Evolutionary conservation across 2,797 vertebrate genomes (phyloP).

Genomic region (Falco biarmicus): DNA sequence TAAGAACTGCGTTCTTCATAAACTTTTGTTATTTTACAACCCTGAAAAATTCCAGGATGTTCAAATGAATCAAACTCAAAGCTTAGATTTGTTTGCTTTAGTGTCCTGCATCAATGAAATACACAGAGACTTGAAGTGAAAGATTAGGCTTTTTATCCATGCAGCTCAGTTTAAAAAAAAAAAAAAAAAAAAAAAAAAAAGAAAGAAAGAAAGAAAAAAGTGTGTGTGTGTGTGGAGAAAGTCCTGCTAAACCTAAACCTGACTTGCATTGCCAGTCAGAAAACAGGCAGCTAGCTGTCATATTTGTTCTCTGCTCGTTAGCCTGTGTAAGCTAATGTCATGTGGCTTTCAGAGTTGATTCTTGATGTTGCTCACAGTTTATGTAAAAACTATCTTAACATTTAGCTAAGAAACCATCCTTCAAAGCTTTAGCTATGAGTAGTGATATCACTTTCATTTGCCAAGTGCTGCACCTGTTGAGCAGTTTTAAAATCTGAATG

Average conservation of each 20-base stretch:
- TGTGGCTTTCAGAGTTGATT: not conserved
- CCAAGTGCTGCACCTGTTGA: not conserved
- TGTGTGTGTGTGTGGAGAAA: not conserved
- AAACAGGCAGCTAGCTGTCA: not conserved
- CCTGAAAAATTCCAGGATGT: not conserved
- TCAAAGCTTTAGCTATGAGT: not conserved
- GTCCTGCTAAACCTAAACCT: not conserved
- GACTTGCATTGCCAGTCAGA: not conserved
- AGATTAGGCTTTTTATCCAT: not conserved
- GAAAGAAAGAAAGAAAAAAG: too few species aligned
- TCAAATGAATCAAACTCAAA: not conserved
- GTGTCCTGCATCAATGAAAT: not conserved
- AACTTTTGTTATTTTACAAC: not conserved
- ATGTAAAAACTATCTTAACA: not conserved
- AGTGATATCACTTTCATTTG: not conserved
- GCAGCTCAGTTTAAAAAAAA: not conserved
- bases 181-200: not conserved
- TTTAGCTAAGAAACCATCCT: not conserved
- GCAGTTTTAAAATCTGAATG: not conserved
- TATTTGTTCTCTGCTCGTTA: not conserved
- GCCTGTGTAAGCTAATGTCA: not conserved
- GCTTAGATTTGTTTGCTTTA: not conserved
- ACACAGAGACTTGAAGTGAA: not conserved
- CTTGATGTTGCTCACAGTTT: not conserved
- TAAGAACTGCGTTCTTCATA: not conserved